Conservation (phyloP, 2,113 vertebrate genomes). For the Pygoscelis antarcticus region DNA sequence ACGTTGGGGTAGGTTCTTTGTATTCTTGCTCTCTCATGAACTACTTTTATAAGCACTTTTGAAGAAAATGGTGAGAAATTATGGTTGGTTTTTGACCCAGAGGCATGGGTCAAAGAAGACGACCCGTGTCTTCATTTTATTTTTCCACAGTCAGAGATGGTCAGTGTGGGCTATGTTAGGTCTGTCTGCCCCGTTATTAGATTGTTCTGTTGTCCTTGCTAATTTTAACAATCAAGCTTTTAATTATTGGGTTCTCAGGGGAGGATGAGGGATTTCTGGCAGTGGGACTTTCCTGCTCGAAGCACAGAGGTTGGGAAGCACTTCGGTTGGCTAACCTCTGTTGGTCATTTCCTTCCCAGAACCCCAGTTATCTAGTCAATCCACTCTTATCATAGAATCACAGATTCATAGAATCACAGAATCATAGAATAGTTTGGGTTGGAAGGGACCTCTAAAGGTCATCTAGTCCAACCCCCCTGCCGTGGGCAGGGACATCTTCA, state of each 20-base stretch:
- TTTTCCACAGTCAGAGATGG: background rate
- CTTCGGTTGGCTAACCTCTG: background rate
- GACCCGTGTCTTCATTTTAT: background rate
- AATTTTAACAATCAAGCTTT: conserved; percentile 36
- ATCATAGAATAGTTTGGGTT: background rate
- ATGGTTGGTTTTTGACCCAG: background rate
- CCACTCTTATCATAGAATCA: background rate
- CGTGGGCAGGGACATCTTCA: background rate
- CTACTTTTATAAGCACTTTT: background rate
- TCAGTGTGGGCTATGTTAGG: background rate
- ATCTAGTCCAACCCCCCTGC: background rate
- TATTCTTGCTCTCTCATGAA: background rate
- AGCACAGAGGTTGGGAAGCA: background rate
- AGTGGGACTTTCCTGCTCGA: background rate
- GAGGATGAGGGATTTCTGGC: background rate
- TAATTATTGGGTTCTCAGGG: background rate
- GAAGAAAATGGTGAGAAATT: background rate
- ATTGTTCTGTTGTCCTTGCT: conserved; percentile 35
- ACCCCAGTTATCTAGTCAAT: background rate
- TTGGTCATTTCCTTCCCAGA: background rate
- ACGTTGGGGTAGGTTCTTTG: background rate
- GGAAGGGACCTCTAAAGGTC: background rate
- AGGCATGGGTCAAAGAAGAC: background rate
- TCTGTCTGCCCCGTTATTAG: background rate
- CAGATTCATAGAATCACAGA: background rate